Base-by-base conservation (phyloP, 2,888 invertebrate species). In the Ichneumoninae sp. region DNA sequence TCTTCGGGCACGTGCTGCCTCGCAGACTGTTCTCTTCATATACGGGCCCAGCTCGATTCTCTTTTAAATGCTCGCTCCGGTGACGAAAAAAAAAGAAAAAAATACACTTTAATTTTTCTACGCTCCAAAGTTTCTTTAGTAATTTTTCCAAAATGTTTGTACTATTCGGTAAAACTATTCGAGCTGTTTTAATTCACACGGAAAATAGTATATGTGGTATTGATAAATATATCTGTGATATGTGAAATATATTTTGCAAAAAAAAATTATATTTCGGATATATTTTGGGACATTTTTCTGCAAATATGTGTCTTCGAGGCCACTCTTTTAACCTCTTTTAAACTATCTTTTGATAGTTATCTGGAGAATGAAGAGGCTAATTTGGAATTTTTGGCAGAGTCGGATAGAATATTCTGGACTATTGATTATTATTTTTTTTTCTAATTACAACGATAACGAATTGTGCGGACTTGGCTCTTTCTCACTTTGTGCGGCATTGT, bases 1-100 rank as follows among this genome's bases (percentile, higher is more conserved):
- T 30, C 74, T 82, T 60, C 36, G 66, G 85, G 85, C 85, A 82
- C 85, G 85, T 85, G 85, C 81, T 81, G 52, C 76, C 66, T 16
- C 60, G 4, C 60, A 0, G 30, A 60, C 26, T 13, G 10, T 13
- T 60, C 16, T 26, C 26, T 60, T 33, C 26, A 16, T 30, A 4
- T 16, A 26, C 13, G 8, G 22, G 22, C 54, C 19, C 10, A 5
- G 10, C 22, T 7, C 10, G 10, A 22, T 57, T 54, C 26, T 57
- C 26, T 26, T 57, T 57, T 26, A 26, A 57, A 57, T 57, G 26
- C 26, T 10, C 57, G 44, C 13, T 3, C 16, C 4, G 3, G 40
- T 16, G 44, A 47, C 44, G 3, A 47, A 13, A 47, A 47, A 44
- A 16, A 4, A 47, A 47, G 4, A 4, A 16, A 47, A 47, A 40